Percentiles rank a stretch among this genome's conserved stretches.
Conservation (phyloP, 2,113 vertebrate genomes). For the Lontra canadensis region DNA sequence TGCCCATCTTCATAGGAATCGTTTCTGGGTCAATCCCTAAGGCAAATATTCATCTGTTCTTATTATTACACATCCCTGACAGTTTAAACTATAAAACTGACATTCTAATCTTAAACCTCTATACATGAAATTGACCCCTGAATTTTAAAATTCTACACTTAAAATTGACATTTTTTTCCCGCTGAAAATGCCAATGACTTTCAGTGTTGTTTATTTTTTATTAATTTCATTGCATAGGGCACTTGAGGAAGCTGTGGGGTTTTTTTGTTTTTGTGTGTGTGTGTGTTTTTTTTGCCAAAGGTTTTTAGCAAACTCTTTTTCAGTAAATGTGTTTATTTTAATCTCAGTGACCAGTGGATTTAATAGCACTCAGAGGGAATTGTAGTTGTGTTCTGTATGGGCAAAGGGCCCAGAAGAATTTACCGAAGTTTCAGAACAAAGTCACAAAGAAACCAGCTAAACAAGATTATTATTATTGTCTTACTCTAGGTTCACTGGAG, state of each 20-base stretch:
- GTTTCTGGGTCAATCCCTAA: background rate
- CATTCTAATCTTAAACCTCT: background rate
- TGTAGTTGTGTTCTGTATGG: background rate
- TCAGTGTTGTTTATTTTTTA: background rate
- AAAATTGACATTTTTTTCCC: background rate
- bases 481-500: background rate
- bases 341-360: background rate
- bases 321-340: background rate
- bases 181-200: background rate
- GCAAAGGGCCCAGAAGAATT: background rate
- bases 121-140: background rate
- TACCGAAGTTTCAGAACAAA: background rate
- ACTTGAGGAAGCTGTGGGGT: background rate
- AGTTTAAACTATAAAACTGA: background rate
- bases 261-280: background rate
- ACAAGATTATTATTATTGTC: background rate
- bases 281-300: background rate
- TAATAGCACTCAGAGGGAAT: background rate
- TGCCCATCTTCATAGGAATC: background rate
- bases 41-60: background rate
- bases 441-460: background rate
- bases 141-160: conserved; percentile 21
- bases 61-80: conserved; percentile 12
- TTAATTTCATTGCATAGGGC: background rate
- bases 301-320: background rate